Evolutionary conservation across 1,140 invertebrate genomes (phyloP).

Genomic region (Tachypleus tridentatus): DNA sequence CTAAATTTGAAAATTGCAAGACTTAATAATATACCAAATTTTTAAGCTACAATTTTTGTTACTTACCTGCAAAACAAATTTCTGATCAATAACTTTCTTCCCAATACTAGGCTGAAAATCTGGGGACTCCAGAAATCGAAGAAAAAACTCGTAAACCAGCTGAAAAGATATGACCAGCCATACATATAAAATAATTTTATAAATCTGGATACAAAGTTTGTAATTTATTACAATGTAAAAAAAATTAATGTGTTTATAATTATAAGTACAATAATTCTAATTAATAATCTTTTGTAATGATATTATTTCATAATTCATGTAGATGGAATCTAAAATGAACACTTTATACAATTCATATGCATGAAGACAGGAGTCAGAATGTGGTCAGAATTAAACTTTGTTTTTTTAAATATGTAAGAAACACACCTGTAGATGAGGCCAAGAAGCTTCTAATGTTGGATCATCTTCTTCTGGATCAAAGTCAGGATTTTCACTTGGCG

Average conservation of each 20-base stretch:
- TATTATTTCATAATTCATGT: too few species aligned
- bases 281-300: too few species aligned
- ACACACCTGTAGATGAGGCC: slow-evolving; percentile 81
- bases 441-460: slow-evolving; percentile 93
- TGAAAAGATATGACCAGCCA: background rate
- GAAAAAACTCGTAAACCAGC: slow-evolving; percentile 45
- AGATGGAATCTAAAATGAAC: too few species aligned
- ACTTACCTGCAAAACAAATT: slow-evolving; percentile 69
- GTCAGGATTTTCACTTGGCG: slow-evolving; percentile 94
- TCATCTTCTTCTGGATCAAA: slow-evolving; percentile 99
- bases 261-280: background rate
- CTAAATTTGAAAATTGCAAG: slow-evolving; percentile 5
- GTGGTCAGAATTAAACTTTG: background rate
- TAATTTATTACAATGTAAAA: background rate
- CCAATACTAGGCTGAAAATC: slow-evolving; percentile 95
- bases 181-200: background rate
- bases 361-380: too few species aligned
- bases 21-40: too few species aligned
- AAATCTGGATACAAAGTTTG: background rate
- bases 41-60: too few species aligned
- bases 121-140: slow-evolving; percentile 41
- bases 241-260: background rate
- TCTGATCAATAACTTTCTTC: slow-evolving; percentile 98
- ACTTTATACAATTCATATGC: too few species aligned
- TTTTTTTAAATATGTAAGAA: background rate